Conservation (phyloP, 2,797 vertebrate genomes). For the Urosaurus nigricauda region DNA sequence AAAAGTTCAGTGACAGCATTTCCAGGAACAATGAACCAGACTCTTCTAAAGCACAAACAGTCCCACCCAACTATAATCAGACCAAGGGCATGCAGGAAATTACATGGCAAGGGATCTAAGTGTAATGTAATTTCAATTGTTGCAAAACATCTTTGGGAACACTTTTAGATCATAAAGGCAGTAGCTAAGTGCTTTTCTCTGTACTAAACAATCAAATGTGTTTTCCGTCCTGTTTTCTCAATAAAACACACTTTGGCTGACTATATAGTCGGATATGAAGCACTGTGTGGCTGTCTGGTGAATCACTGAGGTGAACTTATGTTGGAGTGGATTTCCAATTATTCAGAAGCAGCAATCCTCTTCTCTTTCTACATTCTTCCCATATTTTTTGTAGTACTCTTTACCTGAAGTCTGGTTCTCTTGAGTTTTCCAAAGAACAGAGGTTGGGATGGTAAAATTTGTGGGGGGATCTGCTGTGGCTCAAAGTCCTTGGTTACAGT, state of each 20-base stretch:
- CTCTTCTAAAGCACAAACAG: neutral
- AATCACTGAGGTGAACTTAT: neutral
- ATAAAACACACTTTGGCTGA: neutral
- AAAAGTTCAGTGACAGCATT: neutral
- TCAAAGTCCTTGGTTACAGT: too few species aligned
- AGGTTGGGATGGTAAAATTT: too few species aligned
- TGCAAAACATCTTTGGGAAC: neutral
- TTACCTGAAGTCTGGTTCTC: too few species aligned
- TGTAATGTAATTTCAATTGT: neutral
- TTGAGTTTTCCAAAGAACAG: too few species aligned
- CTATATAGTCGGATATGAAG: neutral
- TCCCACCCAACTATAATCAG: neutral
- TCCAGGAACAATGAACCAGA: neutral
- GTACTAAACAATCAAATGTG: neutral
- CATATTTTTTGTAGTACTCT: neutral
- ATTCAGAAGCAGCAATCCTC: too few species aligned
- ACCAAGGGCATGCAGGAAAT: neutral
- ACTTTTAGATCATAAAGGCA: neutral
- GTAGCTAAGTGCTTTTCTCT: neutral
- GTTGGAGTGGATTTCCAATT: too few species aligned
- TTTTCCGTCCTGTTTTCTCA: neutral
- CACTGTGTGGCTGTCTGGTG: neutral
- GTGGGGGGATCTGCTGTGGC: too few species aligned
- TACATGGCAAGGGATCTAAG: neutral
- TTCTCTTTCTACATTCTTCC: neutral